These are phyloP conservation scores for Pempheris klunzingeri DNA, from an alignment of 2,797 vertebrate genomes.

Conservation along the genomic window DNA sequence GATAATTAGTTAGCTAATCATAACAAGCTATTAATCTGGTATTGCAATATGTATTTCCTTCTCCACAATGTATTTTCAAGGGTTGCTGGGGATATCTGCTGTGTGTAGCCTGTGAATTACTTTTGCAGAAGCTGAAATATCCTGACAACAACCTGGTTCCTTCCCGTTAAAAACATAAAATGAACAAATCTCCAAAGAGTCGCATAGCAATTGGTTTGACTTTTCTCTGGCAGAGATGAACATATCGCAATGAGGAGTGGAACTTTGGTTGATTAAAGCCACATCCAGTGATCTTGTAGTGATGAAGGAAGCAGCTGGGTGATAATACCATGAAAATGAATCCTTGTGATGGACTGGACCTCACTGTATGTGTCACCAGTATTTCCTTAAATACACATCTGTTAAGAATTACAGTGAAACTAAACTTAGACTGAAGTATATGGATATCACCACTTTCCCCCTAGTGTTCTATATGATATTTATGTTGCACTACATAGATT, in stretches of 20 bases:
- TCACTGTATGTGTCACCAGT: background rate
- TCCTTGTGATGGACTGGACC: slow-evolving; percentile 11
- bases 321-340: slow-evolving; percentile 30
- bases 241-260: slow-evolving; percentile 26
- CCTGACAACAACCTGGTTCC: slow-evolving; percentile 68
- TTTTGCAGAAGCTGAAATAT: slow-evolving; percentile 77
- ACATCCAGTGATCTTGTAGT: slow-evolving; percentile 13
- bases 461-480: background rate
- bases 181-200: slow-evolving; percentile 67
- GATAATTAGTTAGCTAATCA: slow-evolving; percentile 80
- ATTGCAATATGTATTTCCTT: slow-evolving; percentile 65
- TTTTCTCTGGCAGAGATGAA: slow-evolving; percentile 54
- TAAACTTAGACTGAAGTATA: background rate
- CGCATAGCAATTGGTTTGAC: slow-evolving; percentile 60
- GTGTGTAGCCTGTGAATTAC: slow-evolving; percentile 52
- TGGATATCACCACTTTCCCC: background rate
- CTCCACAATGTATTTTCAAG: slow-evolving; percentile 51
- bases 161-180: slow-evolving; percentile 73
- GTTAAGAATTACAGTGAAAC: slow-evolving; percentile 1
- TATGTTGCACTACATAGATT: background rate
- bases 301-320: slow-evolving; percentile 51
- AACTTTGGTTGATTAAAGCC: slow-evolving; percentile 54
- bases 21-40: slow-evolving; percentile 74
- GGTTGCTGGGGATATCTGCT: slow-evolving; percentile 41
- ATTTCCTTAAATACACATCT: slow-evolving; percentile 14